phyloP scores from a whole-genome alignment of 2,888 invertebrate genomes.

The Nomada hirtipes region DNA sequence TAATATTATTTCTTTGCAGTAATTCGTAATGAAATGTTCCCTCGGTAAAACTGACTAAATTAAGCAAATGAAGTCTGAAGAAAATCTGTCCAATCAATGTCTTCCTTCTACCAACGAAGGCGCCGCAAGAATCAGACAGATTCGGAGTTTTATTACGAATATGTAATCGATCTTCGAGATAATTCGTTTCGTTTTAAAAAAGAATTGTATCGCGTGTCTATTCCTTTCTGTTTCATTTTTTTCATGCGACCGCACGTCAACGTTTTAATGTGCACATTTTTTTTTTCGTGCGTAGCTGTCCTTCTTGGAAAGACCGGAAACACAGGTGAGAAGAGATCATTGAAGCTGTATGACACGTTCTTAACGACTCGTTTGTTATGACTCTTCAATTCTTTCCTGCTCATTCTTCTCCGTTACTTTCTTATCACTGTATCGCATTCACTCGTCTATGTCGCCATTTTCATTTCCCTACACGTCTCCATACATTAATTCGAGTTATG shows the following conservation, averaged over 20 bases:
- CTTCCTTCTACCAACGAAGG: too few species aligned
- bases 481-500: conserved; percentile 35
- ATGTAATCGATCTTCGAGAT: not conserved
- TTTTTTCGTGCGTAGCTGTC: conserved; percentile 80
- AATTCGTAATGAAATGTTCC: too few species aligned
- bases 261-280: conserved; percentile 72
- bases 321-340: conserved; percentile 82
- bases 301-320: conserved; percentile 84
- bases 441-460: not conserved
- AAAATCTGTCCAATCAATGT: too few species aligned
- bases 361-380: conserved; percentile 16
- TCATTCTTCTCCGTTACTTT: not conserved
- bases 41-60: too few species aligned
- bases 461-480: conserved; percentile 20
- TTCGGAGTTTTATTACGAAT: too few species aligned
- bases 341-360: conserved; percentile 28
- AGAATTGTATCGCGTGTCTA: not conserved
- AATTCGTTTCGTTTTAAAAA: too few species aligned
- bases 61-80: too few species aligned
- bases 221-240: conserved; percentile 19
- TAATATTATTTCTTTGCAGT: too few species aligned
- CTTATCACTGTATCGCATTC: not conserved
- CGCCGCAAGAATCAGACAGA: too few species aligned
- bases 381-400: conserved; percentile 5
- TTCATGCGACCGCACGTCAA: conserved; percentile 48